A percentile compares a stretch with the other conserved stretches of the same genome.
Evolutionary conservation across 1,140 invertebrate species (phyloP).

Genomic region (Brachionus plicatilis): DNA sequence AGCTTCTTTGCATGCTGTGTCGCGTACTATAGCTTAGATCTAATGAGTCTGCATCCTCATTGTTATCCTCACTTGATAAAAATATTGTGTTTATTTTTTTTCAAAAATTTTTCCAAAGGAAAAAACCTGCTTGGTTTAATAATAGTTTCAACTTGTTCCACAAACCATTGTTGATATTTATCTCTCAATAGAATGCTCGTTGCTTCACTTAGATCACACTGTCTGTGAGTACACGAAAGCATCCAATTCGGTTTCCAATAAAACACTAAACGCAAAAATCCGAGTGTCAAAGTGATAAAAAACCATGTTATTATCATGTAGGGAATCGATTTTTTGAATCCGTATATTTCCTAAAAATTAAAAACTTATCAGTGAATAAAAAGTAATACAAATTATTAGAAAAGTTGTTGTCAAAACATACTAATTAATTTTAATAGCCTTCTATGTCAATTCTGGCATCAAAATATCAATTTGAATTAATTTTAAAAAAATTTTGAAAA

Average conservation of each 20-base stretch:
- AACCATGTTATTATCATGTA: slow-evolving; percentile 62
- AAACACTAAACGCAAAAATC: slow-evolving; percentile 71
- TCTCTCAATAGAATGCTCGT: slow-evolving; percentile 66
- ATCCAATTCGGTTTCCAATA: slow-evolving; percentile 78
- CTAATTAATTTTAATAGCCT: too few species aligned
- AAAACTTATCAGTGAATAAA: not conserved
- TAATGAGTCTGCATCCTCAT: not conserved
- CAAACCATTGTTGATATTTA: slow-evolving; percentile 40
- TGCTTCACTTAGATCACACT: slow-evolving; percentile 67
- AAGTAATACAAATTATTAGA: not conserved
- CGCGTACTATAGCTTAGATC: not conserved
- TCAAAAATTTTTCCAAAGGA: not conserved
- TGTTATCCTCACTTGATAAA: slow-evolving; percentile 7
- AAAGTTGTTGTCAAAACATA: too few species aligned
- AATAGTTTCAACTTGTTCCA: slow-evolving; percentile 6
- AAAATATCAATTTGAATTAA: too few species aligned
- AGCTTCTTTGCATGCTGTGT: slow-evolving; percentile 15
- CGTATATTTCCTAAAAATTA: slow-evolving; percentile 47
- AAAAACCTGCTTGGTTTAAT: not conserved
- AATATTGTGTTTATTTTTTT: not conserved
- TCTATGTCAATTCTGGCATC: too few species aligned
- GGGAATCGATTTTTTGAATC: slow-evolving; percentile 60
- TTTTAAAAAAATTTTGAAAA: too few species aligned
- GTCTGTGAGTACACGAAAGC: slow-evolving; percentile 67
- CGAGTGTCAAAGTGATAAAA: slow-evolving; percentile 65